These are phyloP conservation scores for Sceliomorpha sp. DNA, from an alignment of 2,888 invertebrate species.

Conservation along the genomic window DNA sequence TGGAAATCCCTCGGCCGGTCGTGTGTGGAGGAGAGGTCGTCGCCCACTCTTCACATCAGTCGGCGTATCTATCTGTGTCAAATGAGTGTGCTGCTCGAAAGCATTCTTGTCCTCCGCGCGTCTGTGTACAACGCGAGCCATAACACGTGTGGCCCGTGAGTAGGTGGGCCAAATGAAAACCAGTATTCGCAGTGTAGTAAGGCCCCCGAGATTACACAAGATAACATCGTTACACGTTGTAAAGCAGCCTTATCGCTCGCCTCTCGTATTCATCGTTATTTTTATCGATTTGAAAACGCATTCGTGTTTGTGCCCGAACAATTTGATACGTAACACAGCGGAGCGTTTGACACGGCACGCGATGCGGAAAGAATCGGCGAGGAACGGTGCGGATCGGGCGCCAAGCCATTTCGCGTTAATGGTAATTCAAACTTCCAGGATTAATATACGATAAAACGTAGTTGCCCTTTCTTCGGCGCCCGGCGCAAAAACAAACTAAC, in stretches of 20 bases:
- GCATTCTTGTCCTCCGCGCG: too few relatives aligned
- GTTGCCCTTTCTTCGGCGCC: too few relatives aligned
- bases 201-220: conserved; percentile 63
- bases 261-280: conserved; percentile 54
- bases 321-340: conserved; percentile 50
- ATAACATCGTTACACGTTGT: conserved; percentile 67
- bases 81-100: too few relatives aligned
- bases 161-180: conserved; percentile 53
- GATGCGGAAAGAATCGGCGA: conserved; percentile 23
- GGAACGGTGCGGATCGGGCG: conserved; percentile 7
- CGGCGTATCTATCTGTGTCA: too few relatives aligned
- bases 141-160: conserved; percentile 36
- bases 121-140: too few relatives aligned
- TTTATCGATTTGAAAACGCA: conserved; percentile 52
- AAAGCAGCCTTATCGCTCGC: conserved; percentile 62
- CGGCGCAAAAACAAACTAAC: too few relatives aligned
- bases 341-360: conserved; percentile 51
- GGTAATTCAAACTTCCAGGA: conserved; percentile 40
- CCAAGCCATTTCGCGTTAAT: conserved; percentile 28
- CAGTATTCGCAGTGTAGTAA: conserved; percentile 49
- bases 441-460: conserved; percentile 34
- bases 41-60: too few relatives aligned
- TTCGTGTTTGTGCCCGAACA: conserved; percentile 46
- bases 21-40: too few relatives aligned
- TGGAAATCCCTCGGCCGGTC: too few relatives aligned